Evolutionary conservation across 2,888 invertebrate species (phyloP), one percentile per base, ranked within the genome.

Genomic region (Griposia aprilina): DNA sequence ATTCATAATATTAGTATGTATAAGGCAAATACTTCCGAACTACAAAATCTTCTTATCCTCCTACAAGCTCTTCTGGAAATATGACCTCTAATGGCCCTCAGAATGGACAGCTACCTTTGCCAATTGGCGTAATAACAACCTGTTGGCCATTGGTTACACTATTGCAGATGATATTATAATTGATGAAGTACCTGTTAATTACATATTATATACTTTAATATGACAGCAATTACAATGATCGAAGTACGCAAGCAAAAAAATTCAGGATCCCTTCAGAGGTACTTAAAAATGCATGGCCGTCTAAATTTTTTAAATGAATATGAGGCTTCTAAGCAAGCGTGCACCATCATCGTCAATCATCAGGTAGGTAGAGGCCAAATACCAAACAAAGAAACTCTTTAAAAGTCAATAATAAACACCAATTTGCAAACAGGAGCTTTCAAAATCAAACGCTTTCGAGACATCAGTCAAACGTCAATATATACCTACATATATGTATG

Each of bases 391-490:
- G 30, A 45, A 30, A 11, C 10, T 36, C 17, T 55, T 66, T 20
- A n/a, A 23, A n/a, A 30, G 13, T 52, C 48, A 15, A 23, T n/a
- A 67, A 76, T 26, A n/a, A 77, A 45, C 70, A 52, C 41, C 17
- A 13, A 69, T 13, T 7, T 10, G 41, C n/a, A 66, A 72, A 72
- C 23, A 71, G 20, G 26, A 72, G 72, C 52, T 59, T 41, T 2
- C 30, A 69, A 45, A 69, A 59, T 74, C 63, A 57, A 72, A 48
- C 1, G 50, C n/a, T 41, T 59, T 41, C 30, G 17, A 65, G 20
- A 57, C 45, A 52, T 57, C 59, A 48, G 36, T 76, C 70, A 69
- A 80, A 76, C 36, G 59, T 77, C 74, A 71, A 69, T 68, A 73
- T 65, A 74, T 36, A 48, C 41, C 36, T 8, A 36, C n/a, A 60